Evolutionary conservation across 2,113 vertebrate genomes (phyloP), one percentile per base, ranked within the genome.

Genomic region (Pangasianodon hypophthalmus): DNA sequence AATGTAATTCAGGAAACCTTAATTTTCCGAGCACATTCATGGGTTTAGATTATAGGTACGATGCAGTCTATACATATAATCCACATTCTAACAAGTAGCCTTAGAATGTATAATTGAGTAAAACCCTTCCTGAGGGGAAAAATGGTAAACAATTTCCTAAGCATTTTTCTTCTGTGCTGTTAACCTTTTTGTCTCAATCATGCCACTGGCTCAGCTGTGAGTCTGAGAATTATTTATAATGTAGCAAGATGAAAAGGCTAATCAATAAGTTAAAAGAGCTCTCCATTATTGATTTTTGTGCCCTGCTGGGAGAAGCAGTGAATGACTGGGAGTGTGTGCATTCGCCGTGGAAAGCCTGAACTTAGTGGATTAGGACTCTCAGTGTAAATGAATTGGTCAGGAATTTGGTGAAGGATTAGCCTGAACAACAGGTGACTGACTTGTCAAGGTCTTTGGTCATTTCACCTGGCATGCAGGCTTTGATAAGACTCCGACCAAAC

Each of bases 191-290:
- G 69, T 54, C 54, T 44, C 41, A n/a, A 71, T 46, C 29, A 69
- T 48, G 52, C 50, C 80, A 44, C 64, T 64, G 50, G 54, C 88
- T 69, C 88, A 62, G 88, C 21, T 48, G 44, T 77, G 41, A 50
- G 52, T 77, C 87, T 67, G 6, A 44, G 56, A 77, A 89, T 84
- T 89, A 77, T 85, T 85, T 83, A 89, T 75, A 85, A 77, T 84
- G 29, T 56, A 60, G 44, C 67, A 41, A 37, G 69, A 89, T 85
- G 69, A 85, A 89, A 85, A 85, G 82, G 82, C 67, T 89, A 89
- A 89, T 89, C 88, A 62, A 89, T 89, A 89, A 85, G 82, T 77
- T 89, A 89, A 84, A 89, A 75, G 73, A 54, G 81, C 88, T 85
- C n/a, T 77, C 2, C 26, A 4, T 73, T 85, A 89, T 85, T 89